phyloP scores from a whole-genome alignment of 2,113 vertebrate species.

The Macaca mulatta region DNA sequence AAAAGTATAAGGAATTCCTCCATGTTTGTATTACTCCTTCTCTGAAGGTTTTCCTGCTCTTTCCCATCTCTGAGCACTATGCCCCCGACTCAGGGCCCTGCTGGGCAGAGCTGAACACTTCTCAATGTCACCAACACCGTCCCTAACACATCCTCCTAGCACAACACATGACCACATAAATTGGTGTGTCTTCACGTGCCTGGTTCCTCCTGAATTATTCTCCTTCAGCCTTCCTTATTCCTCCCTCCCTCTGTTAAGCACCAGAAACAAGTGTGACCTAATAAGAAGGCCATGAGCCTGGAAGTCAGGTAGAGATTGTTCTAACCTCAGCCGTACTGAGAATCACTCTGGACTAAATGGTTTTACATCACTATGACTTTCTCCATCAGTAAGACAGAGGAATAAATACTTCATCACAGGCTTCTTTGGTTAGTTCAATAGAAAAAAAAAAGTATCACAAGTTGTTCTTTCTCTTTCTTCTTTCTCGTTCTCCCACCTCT shows the following conservation, averaged over 20 bases:
- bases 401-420: background rate
- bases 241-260: background rate
- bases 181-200: accelerated
- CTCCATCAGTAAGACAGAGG: accelerated
- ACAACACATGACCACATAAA: accelerated
- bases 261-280: background rate
- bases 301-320: background rate
- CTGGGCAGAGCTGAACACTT: accelerated
- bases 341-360: accelerated
- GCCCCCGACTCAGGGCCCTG: accelerated
- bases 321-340: background rate
- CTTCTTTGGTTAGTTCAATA: background rate
- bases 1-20: background rate
- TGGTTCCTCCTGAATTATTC: background rate
- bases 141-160: background rate
- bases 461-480: background rate
- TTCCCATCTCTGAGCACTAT: background rate
- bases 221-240: background rate
- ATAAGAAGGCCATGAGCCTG: background rate
- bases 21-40: background rate
- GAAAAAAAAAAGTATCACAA: accelerated
- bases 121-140: background rate
- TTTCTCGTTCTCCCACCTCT: background rate
- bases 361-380: background rate
- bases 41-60: background rate